Percentiles rank a stretch among this genome's conserved stretches.
These are phyloP conservation scores for Dryobotodes eremita DNA, from an alignment of 2,888 invertebrate genomes.

Conservation along the genomic window DNA sequence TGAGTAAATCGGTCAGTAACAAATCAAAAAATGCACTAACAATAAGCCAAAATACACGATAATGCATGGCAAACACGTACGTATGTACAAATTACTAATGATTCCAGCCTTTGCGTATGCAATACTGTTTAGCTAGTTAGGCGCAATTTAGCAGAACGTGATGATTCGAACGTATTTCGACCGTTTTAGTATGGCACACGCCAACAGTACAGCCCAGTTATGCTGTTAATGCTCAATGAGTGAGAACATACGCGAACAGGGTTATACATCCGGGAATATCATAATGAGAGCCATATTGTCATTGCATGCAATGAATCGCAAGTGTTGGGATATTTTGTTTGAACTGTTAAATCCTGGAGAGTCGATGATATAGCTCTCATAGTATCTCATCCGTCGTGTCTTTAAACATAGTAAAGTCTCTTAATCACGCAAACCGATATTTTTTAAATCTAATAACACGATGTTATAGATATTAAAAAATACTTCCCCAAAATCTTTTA, in stretches of 20 bases:
- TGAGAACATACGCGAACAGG: constrained; percentile 38
- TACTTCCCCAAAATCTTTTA: constrained; percentile 44
- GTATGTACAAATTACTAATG: constrained; percentile 53
- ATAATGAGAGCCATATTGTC: constrained; percentile 46
- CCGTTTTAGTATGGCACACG: constrained; percentile 34
- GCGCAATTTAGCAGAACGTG: constrained; percentile 54
- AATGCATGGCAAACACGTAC: constrained; percentile 23
- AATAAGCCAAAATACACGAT: constrained; percentile 5
- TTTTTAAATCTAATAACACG: not conserved
- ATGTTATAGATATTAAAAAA: constrained; percentile 40
- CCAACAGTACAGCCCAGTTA: constrained; percentile 38
- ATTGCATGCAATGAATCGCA: constrained; percentile 29
- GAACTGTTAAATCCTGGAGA: not conserved
- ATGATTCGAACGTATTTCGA: constrained; percentile 57
- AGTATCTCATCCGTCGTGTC: no score
- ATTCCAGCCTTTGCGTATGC: constrained; percentile 46
- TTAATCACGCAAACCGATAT: not conserved
- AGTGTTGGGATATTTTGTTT: not conserved
- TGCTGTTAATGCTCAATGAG: constrained; percentile 50
- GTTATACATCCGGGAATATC: constrained; percentile 58
- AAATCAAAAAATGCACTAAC: constrained; percentile 4
- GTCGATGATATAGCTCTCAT: not conserved
- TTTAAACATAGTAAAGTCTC: no score
- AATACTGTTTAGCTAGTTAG: constrained; percentile 51
- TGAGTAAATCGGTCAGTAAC: not conserved